Evolutionary conservation across 2,113 vertebrate genomes (phyloP).

Genomic region (Bagarius yarrelli): DNA sequence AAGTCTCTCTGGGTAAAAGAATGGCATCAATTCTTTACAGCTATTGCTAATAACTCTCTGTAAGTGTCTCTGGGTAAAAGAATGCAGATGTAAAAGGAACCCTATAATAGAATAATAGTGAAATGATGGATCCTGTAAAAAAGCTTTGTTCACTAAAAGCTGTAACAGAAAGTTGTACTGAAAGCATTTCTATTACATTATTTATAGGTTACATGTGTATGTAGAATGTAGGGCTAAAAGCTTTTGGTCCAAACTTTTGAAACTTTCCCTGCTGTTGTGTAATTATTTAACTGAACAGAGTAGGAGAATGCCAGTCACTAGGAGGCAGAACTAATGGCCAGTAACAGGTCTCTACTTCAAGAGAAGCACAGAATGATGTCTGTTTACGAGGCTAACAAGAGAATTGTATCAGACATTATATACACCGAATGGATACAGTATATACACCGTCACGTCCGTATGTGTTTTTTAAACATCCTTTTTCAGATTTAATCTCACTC

Average conservation of each 20-base stretch:
- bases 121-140: neutral
- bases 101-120: neutral
- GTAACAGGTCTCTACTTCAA: neutral
- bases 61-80: no score
- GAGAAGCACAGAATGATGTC: neutral
- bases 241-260: neutral
- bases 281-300: neutral
- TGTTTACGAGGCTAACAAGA: neutral
- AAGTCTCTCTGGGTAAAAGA: no score
- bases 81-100: neutral
- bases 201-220: neutral
- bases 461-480: no score
- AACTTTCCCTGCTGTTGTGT: neutral
- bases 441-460: no score
- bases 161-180: neutral
- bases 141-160: neutral
- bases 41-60: constrained; percentile 52
- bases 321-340: neutral
- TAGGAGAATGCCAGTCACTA: neutral
- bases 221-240: neutral
- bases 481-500: no score
- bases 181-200: neutral
- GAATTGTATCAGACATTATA: neutral
- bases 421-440: no score
- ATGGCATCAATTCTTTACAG: constrained; percentile 52